These are phyloP conservation scores for Spermophilus dauricus DNA, from an alignment of 2,113 vertebrate species.

Conservation along the genomic window DNA sequence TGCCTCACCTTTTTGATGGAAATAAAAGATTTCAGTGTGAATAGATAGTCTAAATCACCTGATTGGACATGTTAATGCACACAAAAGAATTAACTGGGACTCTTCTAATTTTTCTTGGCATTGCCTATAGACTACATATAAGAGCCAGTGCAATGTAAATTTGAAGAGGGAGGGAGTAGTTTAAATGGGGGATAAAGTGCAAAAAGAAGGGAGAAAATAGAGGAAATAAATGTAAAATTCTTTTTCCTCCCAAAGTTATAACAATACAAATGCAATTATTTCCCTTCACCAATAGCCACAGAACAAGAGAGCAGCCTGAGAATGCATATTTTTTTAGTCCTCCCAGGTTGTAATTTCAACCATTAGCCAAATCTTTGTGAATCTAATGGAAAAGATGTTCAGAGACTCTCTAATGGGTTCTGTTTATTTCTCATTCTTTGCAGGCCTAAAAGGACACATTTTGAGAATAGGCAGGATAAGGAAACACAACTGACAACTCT, in stretches of 20 bases:
- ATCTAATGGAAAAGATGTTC: neutral
- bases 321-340: neutral
- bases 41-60: neutral
- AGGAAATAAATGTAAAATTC: neutral
- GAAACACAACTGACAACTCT: neutral
- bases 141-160: neutral
- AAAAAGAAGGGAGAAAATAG: neutral
- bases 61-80: neutral
- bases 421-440: neutral
- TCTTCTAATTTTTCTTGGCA: neutral
- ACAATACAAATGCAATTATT: neutral
- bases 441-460: neutral
- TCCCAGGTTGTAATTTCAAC: neutral
- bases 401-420: neutral
- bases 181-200: neutral
- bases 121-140: neutral
- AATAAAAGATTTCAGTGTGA: neutral
- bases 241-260: neutral
- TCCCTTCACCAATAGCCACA: neutral
- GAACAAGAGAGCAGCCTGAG: neutral
- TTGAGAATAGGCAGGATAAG: neutral
- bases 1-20: neutral
- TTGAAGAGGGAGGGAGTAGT: neutral
- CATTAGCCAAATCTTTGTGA: neutral
- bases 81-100: neutral